Evolutionary conservation across 2,113 vertebrate species (phyloP).

Genomic region (Platysteira castanea): DNA sequence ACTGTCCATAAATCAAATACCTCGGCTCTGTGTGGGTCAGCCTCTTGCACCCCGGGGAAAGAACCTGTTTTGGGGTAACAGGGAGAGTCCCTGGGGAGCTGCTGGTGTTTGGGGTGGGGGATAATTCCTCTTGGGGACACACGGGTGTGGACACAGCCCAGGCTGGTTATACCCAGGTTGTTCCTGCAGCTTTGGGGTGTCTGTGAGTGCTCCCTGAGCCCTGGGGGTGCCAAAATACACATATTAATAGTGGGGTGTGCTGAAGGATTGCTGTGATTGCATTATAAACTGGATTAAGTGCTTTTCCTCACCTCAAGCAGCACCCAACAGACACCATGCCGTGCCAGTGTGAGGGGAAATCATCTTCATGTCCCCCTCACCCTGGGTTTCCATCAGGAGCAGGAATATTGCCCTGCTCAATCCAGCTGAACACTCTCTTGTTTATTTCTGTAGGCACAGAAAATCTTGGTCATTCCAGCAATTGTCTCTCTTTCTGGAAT

Average conservation of each 20-base stretch:
- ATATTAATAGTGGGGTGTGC: background rate
- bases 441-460: background rate
- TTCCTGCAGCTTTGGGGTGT: background rate
- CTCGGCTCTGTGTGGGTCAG: background rate
- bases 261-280: background rate
- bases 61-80: background rate
- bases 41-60: background rate
- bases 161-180: background rate
- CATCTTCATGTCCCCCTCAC: background rate
- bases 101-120: too few relatives aligned
- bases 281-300: background rate
- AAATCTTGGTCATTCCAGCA: background rate
- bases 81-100: background rate
- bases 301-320: background rate
- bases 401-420: background rate
- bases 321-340: background rate
- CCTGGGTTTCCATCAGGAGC: background rate
- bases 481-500: background rate
- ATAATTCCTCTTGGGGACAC: background rate
- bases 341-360: background rate
- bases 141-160: background rate
- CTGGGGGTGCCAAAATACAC: background rate
- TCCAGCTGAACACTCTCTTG: background rate
- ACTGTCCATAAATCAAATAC: background rate
- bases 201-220: background rate